Evolutionary conservation across 2,113 vertebrate genomes (phyloP).

Genomic region (Halichoeres trimaculatus): DNA sequence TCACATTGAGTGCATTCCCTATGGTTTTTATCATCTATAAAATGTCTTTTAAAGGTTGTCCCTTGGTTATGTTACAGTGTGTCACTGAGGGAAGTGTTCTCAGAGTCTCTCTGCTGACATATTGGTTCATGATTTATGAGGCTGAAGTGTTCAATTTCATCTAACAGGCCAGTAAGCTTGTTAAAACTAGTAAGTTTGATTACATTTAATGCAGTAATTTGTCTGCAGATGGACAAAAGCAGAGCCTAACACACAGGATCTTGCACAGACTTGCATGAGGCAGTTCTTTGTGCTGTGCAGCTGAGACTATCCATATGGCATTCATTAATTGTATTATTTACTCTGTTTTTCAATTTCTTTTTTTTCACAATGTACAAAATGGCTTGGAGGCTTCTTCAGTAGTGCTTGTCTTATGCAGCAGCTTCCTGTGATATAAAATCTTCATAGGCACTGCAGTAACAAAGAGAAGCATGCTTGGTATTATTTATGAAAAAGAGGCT

Average conservation of each 20-base stretch:
- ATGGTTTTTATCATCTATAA: constrained; percentile 63
- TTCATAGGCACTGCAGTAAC: neutral
- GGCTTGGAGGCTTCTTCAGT: neutral
- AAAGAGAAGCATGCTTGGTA: constrained; percentile 2
- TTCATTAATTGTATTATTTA: constrained; percentile 41
- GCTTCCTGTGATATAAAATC: constrained; percentile 5
- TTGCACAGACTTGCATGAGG: constrained; percentile 4
- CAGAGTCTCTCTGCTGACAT: constrained; percentile 68
- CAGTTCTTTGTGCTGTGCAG: constrained; percentile 27
- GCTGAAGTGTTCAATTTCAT: constrained; percentile 70
- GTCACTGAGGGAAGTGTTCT: constrained; percentile 56
- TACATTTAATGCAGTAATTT: constrained; percentile 70
- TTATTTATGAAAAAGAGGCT: constrained; percentile 1
- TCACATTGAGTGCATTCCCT: constrained; percentile 39
- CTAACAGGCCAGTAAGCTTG: constrained; percentile 64
- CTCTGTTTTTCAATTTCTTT: constrained; percentile 3
- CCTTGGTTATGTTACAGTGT: constrained; percentile 26
- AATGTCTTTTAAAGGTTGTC: constrained; percentile 59
- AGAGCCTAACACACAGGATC: constrained; percentile 11
- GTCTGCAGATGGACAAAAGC: constrained; percentile 50
- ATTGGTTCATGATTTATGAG: constrained; percentile 77
- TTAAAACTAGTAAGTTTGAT: constrained; percentile 73
- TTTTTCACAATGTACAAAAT: constrained; percentile 5
- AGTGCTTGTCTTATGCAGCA: neutral
- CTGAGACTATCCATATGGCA: constrained; percentile 49